phyloP scores from a whole-genome alignment of 2,797 vertebrate species.

The Rhinichthys osculus region DNA sequence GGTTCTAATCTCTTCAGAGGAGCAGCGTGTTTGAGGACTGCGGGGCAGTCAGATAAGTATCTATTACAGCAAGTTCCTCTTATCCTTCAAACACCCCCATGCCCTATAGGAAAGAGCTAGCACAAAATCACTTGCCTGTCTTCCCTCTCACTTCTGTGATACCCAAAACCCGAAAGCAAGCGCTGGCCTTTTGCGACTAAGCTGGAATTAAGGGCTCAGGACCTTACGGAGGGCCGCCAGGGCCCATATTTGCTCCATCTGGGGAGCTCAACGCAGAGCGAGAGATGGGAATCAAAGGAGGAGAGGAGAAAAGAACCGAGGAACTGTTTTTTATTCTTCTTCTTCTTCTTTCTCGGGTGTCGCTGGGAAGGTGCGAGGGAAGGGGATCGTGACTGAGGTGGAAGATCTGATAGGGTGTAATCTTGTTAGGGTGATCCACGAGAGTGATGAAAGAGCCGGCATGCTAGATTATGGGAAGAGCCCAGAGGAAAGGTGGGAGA shows the following conservation, averaged over 20 bases:
- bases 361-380: constrained; percentile 37
- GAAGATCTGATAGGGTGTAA: constrained; percentile 67
- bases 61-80: constrained; percentile 87
- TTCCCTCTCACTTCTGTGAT: constrained; percentile 79
- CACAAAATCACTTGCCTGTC: constrained; percentile 81
- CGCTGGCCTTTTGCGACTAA: constrained; percentile 82
- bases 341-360: not conserved
- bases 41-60: constrained; percentile 87
- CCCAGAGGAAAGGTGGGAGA: constrained; percentile 27
- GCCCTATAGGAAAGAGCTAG: constrained; percentile 70
- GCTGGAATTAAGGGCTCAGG: constrained; percentile 84
- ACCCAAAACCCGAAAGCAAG: constrained; percentile 79
- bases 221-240: constrained; percentile 75
- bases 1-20: constrained; percentile 88
- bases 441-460: constrained; percentile 46
- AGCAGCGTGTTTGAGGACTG: constrained; percentile 85
- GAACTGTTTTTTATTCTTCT: constrained; percentile 42
- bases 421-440: constrained; percentile 64
- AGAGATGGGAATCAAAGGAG: constrained; percentile 77
- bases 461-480: constrained; percentile 34
- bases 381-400: constrained; percentile 41
- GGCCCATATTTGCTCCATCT: constrained; percentile 86
- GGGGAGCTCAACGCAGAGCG: constrained; percentile 77
- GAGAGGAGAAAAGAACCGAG: constrained; percentile 48
- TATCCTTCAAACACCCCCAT: constrained; percentile 75